phyloP scores from a whole-genome alignment of 2,888 invertebrate genomes.

The Synergus japonicus region DNA sequence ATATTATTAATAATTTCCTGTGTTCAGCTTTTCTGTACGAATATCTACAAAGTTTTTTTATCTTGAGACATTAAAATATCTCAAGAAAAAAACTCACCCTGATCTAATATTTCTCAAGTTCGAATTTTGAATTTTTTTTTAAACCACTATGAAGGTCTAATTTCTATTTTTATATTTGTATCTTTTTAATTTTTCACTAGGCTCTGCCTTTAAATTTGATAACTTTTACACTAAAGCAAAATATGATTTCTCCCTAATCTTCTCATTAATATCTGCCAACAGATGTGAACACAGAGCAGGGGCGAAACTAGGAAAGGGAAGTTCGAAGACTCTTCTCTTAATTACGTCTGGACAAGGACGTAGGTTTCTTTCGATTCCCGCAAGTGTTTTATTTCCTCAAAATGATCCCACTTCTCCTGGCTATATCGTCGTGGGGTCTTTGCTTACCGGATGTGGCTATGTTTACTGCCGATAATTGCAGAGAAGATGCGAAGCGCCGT shows the following conservation, averaged over 20 bases:
- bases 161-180: too few species aligned
- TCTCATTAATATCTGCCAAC: constrained; percentile 7
- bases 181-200: too few species aligned
- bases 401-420: constrained; percentile 55
- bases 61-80: too few species aligned
- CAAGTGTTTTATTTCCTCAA: constrained; percentile 66
- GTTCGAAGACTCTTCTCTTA: constrained; percentile 53
- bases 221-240: background rate
- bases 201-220: too few species aligned
- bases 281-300: background rate
- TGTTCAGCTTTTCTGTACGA: too few species aligned
- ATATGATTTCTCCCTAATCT: background rate
- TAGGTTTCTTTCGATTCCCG: constrained; percentile 59
- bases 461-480: constrained; percentile 77
- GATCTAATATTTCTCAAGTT: too few species aligned
- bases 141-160: too few species aligned
- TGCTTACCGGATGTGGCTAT: constrained; percentile 75
- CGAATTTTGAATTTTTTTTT: too few species aligned
- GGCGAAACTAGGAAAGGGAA: constrained; percentile 16
- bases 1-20: constrained; percentile 41
- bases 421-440: constrained; percentile 55
- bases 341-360: constrained; percentile 58
- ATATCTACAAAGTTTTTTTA: too few species aligned
- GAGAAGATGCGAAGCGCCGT: constrained; percentile 68
- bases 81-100: too few species aligned